Evolutionary conservation across 2,797 vertebrate species (phyloP).

Genomic region (Enteromius thamalakanensis): DNA sequence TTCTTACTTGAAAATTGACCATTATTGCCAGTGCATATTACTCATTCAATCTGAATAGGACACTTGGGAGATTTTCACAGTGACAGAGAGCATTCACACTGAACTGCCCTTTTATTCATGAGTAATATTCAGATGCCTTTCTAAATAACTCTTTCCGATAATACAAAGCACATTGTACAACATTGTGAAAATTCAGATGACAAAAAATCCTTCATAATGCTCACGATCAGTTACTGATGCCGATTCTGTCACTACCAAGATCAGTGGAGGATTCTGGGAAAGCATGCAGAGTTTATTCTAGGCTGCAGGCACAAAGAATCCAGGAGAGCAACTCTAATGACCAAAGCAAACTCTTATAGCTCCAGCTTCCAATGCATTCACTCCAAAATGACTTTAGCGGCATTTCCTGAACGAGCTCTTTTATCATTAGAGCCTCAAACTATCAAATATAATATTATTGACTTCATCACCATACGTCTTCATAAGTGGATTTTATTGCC

Average conservation of each 20-base stretch:
- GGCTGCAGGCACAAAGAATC: conserved; percentile 63
- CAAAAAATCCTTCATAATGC: conserved; percentile 21
- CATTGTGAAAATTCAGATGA: background rate
- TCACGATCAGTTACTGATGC: background rate
- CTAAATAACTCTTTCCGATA: background rate
- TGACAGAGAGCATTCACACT: background rate
- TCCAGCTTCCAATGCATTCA: conserved; percentile 62
- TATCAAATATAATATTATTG: conserved; percentile 78
- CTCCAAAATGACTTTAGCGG: conserved; percentile 72
- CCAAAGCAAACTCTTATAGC: conserved; percentile 61
- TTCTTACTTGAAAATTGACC: background rate
- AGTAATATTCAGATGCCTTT: background rate
- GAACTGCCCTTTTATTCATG: background rate
- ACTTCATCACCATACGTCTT: conserved; percentile 78
- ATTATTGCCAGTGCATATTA: background rate
- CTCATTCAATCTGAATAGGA: background rate
- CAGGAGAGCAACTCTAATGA: conserved; percentile 68
- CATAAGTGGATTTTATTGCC: conserved; percentile 77
- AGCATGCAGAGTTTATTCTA: conserved; percentile 53
- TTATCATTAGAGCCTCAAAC: conserved; percentile 73
- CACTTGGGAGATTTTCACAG: background rate
- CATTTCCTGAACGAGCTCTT: conserved; percentile 70
- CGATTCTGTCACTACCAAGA: conserved; percentile 44
- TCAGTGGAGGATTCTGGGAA: conserved; percentile 57
- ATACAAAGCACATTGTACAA: conserved; percentile 10